Conservation (phyloP, 2,888 invertebrate genomes). For the Orthosia incerta region DNA sequence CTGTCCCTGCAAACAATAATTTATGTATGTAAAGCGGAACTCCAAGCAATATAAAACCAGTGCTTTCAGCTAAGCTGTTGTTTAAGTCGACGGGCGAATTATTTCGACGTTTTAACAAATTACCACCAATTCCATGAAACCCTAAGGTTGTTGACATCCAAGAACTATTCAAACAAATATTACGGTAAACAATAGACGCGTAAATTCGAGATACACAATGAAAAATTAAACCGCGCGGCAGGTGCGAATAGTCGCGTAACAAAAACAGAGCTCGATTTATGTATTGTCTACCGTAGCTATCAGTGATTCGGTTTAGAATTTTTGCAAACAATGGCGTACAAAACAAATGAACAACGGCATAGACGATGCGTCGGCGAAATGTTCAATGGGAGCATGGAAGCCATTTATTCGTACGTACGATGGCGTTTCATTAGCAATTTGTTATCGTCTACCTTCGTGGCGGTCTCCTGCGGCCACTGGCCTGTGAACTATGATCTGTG, state of each 20-base stretch:
- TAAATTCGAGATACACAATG: slow-evolving; percentile 63
- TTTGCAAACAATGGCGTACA: slow-evolving; percentile 71
- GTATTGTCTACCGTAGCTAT: slow-evolving; percentile 68
- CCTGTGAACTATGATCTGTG: slow-evolving; percentile 35
- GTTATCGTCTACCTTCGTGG: slow-evolving; percentile 62
- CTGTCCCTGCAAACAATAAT: slow-evolving; percentile 35
- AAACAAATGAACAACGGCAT: slow-evolving; percentile 66
- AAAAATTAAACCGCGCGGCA: slow-evolving; percentile 68
- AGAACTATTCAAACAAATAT: slow-evolving; percentile 56
- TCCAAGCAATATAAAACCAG: neutral
- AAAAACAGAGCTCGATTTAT: slow-evolving; percentile 73
- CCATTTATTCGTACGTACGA: slow-evolving; percentile 61
- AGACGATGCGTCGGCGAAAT: slow-evolving; percentile 63
- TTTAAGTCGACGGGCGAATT: neutral
- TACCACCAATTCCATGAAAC: neutral
- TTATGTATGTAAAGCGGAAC: slow-evolving; percentile 22
- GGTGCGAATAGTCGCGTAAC: slow-evolving; percentile 72
- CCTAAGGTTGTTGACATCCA: neutral
- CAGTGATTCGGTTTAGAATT: slow-evolving; percentile 74
- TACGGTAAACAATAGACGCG: slow-evolving; percentile 30
- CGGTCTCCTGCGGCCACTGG: slow-evolving; percentile 42
- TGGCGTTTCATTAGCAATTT: slow-evolving; percentile 68
- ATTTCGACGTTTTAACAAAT: slow-evolving; percentile 14
- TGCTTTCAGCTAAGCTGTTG: slow-evolving; percentile 11
- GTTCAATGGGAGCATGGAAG: slow-evolving; percentile 60